A percentile compares a stretch with the other conserved stretches of the same genome.
These are phyloP conservation scores for Diuraphis noxia DNA, from an alignment of 1,140 invertebrate genomes.

Conservation along the genomic window DNA sequence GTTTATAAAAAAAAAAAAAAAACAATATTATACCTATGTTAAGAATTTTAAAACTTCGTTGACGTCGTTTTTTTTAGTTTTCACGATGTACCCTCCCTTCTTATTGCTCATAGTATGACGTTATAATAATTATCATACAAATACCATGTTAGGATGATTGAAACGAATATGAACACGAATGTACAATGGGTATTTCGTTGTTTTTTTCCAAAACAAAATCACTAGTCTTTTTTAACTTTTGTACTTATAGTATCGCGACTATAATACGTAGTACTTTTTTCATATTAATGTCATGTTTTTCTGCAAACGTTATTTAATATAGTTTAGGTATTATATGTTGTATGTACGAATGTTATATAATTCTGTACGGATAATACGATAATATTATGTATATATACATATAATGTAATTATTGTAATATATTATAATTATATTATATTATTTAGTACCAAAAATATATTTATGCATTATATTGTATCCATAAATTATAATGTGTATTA, in stretches of 20 bases:
- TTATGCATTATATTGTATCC: not conserved
- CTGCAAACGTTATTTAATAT: not conserved
- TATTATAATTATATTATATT: not conserved
- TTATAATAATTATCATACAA: not conserved
- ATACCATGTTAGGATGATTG: not conserved
- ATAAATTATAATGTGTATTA: not conserved
- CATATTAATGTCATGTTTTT: not conserved
- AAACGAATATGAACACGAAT: not conserved
- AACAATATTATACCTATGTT: not conserved
- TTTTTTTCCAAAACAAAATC: not conserved
- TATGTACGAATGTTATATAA: not conserved
- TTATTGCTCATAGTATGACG: not conserved
- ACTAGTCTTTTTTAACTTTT: constrained; percentile 3
- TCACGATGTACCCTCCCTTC: not conserved
- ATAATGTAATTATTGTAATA: not conserved
- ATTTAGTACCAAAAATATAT: not conserved
- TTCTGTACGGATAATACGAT: not conserved
- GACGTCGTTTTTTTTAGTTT: not conserved
- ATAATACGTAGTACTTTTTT: not conserved
- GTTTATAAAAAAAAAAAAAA: constrained; percentile 6
- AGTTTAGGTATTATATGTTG: not conserved
- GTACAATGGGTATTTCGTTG: not conserved
- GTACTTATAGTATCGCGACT: not conserved
- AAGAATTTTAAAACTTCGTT: not conserved
- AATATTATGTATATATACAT: not conserved